These are phyloP conservation scores for Zaprionus capensis DNA, from an alignment of 1,140 invertebrate species.

Conservation along the genomic window DNA sequence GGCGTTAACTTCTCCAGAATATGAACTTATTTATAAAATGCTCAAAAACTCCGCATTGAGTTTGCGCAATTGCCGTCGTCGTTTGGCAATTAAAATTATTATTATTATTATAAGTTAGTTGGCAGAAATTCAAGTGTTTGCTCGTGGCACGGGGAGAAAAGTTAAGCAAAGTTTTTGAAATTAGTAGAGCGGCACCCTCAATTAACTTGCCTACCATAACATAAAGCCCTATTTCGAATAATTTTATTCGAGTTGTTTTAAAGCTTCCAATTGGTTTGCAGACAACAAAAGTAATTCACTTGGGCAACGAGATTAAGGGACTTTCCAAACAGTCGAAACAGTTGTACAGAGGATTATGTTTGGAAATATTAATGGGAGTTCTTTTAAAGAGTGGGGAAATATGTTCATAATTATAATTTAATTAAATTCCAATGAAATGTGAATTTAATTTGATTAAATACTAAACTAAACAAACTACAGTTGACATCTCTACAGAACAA, in stretches of 20 bases:
- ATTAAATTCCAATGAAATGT: neutral
- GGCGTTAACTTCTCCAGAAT: conserved; percentile 38
- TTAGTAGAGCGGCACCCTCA: conserved; percentile 45
- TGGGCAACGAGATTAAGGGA: neutral
- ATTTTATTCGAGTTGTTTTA: conserved; percentile 1
- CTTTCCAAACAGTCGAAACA: neutral
- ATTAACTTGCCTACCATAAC: conserved; percentile 27
- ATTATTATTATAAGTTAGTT: conserved; percentile 81
- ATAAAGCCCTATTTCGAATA: neutral
- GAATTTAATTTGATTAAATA: neutral
- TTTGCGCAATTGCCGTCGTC: conserved; percentile 63
- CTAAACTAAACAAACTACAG: neutral
- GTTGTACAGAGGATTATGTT: neutral
- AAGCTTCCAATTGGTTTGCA: neutral
- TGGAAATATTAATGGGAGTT: neutral
- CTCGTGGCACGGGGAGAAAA: conserved; percentile 56
- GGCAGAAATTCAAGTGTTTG: conserved; percentile 64
- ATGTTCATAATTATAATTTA: neutral
- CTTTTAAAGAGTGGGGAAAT: neutral
- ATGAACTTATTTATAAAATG: conserved; percentile 17
- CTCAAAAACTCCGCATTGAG: conserved; percentile 25
- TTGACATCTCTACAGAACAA: neutral
- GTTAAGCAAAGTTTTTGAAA: conserved; percentile 48
- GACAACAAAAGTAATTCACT: conserved; percentile 2
- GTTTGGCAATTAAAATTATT: conserved; percentile 81